Base-by-base conservation (phyloP, 1,140 invertebrate genomes). In the Drosophila hydei region DNA sequence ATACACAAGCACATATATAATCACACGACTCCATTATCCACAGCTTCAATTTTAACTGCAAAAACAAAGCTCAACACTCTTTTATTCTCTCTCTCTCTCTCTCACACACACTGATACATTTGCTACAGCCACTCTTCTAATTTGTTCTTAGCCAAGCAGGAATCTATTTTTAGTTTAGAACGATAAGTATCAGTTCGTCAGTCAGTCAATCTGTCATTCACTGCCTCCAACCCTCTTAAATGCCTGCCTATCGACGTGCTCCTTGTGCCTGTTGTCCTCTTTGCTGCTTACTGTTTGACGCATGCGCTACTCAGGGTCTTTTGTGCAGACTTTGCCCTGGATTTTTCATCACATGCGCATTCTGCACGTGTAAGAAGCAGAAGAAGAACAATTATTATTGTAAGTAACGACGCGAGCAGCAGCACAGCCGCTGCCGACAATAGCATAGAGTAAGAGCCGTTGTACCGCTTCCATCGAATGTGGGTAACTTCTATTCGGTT, bases 261-360 rank as follows among this genome's bases (percentile, higher is more conserved):
- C 51, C 59, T 47, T 72, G 30, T 67, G 62, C 54, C 65, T 64
- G 47, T 60, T 67, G 62, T 72, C 54, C 62, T 72, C 43, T 33
- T 33, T 33, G 0, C 27, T 48, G 30, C n/a, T 11, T 33, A 71
- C 16, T 19, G 23, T 3, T 9, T 36, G 9, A 27, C 81, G 67
- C 79, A 54, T 68, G 76, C 68, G 72, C 54, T 55, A 43, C 12
- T 19, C 23, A n/a, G 48, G 45, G 40, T 27, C 43, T 76, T 59
- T 63, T 64, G 33, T 81, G 79, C 78, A 85, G 80, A 80, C 61
- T 80, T 72, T 77, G 80, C 75, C 80, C 80, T 85, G 80, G 81
- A 87, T 87, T 87, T 85, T 87, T 62, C 60, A 80, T 76, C 56
- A 87, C 80, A 85, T 87, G 77, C 81, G 81, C 80, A 84, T 60